Evolutionary conservation across 1,140 invertebrate species (phyloP).

Genomic region (Aphis craccivora): DNA sequence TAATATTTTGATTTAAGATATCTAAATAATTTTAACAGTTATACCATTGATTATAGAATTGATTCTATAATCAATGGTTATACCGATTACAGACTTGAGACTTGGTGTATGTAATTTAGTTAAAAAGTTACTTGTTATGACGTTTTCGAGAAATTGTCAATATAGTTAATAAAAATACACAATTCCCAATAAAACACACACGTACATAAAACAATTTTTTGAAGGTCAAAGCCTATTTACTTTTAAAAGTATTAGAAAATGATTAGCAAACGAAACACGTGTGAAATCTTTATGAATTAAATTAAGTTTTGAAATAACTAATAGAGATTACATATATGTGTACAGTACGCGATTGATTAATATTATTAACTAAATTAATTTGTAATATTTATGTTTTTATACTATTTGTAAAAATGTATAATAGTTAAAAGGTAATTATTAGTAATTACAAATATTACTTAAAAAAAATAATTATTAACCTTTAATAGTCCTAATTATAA

Average conservation of each 20-base stretch:
- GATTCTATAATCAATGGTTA: too few species aligned
- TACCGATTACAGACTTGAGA: too few species aligned
- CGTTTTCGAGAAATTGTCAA: not conserved
- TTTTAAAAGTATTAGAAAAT: not conserved
- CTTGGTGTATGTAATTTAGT: too few species aligned
- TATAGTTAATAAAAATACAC: not conserved
- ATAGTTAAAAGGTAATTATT: not conserved
- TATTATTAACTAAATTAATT: not conserved
- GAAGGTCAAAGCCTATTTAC: not conserved
- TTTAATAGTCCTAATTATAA: not conserved
- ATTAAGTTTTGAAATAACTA: not conserved
- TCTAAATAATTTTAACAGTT: too few species aligned
- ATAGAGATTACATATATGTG: not conserved
- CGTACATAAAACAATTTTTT: not conserved
- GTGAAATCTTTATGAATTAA: not conserved
- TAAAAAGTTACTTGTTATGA: too few species aligned
- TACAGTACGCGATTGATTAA: not conserved
- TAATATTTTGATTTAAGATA: too few species aligned
- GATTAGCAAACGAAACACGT: not conserved
- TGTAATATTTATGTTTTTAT: not conserved
- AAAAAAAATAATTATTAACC: not conserved
- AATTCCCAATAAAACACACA: not conserved
- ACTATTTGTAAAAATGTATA: not conserved
- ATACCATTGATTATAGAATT: too few species aligned
- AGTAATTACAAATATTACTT: not conserved